Percentiles rank a stretch among this genome's conserved stretches.
phyloP scores from a whole-genome alignment of 2,113 vertebrate species.

The Prinia subflava region DNA sequence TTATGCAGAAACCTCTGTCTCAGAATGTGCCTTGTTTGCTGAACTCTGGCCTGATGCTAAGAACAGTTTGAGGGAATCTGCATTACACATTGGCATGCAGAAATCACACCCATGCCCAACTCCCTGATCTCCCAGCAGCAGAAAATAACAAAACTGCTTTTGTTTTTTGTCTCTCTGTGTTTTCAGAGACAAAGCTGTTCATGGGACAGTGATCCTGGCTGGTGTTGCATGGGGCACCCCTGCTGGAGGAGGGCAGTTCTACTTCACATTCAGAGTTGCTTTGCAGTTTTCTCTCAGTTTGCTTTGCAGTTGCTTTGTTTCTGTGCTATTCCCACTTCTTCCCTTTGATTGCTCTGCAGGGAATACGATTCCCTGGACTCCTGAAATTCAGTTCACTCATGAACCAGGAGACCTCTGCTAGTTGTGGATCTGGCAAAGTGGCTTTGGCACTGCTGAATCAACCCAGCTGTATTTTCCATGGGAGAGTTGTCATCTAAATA shows the following conservation, averaged over 20 bases:
- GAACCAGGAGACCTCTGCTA: neutral
- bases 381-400: neutral
- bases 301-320: neutral
- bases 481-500: neutral
- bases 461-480: neutral
- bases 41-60: neutral
- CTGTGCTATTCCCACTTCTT: neutral
- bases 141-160: neutral
- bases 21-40: neutral
- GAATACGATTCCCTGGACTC: neutral
- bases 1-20: neutral
- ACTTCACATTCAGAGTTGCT: neutral
- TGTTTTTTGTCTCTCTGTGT: too few relatives aligned
- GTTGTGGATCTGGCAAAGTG: neutral
- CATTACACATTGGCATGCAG: neutral
- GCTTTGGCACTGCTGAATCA: constrained; percentile 16
- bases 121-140: neutral
- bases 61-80: neutral
- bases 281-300: too few relatives aligned
- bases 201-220: neutral
- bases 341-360: neutral
- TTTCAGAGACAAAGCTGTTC: neutral
- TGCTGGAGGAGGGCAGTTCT: neutral
- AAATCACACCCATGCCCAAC: neutral
- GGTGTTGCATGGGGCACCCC: neutral